phyloP scores from a whole-genome alignment of 1,140 invertebrate species.

The Druon quercuslanigerum region DNA sequence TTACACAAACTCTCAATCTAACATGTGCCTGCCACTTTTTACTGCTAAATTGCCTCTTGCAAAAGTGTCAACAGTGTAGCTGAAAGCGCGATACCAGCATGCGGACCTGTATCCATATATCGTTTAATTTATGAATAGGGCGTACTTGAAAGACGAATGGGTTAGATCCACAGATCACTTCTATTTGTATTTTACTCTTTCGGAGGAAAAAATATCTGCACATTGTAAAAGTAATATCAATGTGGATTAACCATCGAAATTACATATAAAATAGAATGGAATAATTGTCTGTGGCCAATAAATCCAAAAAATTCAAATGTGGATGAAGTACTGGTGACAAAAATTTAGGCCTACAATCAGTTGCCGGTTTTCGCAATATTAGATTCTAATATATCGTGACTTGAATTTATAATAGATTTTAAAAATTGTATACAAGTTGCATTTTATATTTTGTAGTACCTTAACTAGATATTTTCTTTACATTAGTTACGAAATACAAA shows the following conservation, averaged over 20 bases:
- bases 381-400: constrained; percentile 17
- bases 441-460: neutral
- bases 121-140: too few relatives aligned
- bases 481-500: neutral
- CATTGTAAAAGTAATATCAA: too few relatives aligned
- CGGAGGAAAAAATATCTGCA: too few relatives aligned
- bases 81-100: too few relatives aligned
- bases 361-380: constrained; percentile 7
- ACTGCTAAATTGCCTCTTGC: neutral
- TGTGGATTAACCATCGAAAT: too few relatives aligned
- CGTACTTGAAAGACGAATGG: too few relatives aligned
- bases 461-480: neutral
- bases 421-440: neutral
- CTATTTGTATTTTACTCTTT: too few relatives aligned
- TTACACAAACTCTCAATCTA: neutral
- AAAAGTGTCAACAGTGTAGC: too few relatives aligned
- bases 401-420: constrained; percentile 11
- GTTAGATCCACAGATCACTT: too few relatives aligned
- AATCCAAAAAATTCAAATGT: neutral
- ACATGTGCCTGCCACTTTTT: constrained; percentile 4
- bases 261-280: too few relatives aligned
- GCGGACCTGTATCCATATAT: too few relatives aligned
- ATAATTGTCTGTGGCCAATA: neutral
- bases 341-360: constrained; percentile 28
- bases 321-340: neutral